These are phyloP conservation scores for Aselliscus stoliczkanus DNA, from an alignment of 2,797 vertebrate species.

Conservation along the genomic window DNA sequence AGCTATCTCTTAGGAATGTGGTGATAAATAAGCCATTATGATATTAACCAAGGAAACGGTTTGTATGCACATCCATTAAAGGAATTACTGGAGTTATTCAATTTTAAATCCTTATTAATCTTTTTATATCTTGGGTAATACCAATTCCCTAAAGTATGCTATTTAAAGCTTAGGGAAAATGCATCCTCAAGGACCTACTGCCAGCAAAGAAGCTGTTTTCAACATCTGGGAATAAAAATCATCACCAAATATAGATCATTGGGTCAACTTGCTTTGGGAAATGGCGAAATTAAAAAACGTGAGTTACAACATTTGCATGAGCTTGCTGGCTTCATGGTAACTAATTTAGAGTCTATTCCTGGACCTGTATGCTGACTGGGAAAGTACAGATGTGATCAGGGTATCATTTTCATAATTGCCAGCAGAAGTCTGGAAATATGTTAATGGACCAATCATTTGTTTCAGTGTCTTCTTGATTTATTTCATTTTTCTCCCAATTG, in stretches of 20 bases:
- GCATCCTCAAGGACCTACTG: slow-evolving; percentile 53
- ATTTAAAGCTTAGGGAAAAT: slow-evolving; percentile 74
- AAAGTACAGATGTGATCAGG: not conserved
- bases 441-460: not conserved
- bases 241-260: slow-evolving; percentile 74
- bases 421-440: not conserved
- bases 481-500: not conserved
- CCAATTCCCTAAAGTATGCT: slow-evolving; percentile 60
- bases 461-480: not conserved
- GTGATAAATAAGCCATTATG: slow-evolving; percentile 58
- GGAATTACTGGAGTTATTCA: slow-evolving; percentile 45
- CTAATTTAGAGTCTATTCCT: slow-evolving; percentile 43
- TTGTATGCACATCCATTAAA: slow-evolving; percentile 47
- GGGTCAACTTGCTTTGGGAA: slow-evolving; percentile 71
- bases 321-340: slow-evolving; percentile 14
- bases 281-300: slow-evolving; percentile 58
- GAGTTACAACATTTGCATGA: slow-evolving; percentile 55
- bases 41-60: slow-evolving; percentile 49
- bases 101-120: slow-evolving; percentile 69
- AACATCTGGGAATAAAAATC: slow-evolving; percentile 72
- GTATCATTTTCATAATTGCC: not conserved
- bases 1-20: slow-evolving; percentile 56
- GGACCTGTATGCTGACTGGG: not conserved
- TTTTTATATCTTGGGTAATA: slow-evolving; percentile 71
- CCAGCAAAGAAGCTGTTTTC: slow-evolving; percentile 69